Percentiles rank a stretch among this genome's conserved stretches.
Conservation (phyloP, 2,888 invertebrate genomes). For the Pyrrhia umbra region DNA sequence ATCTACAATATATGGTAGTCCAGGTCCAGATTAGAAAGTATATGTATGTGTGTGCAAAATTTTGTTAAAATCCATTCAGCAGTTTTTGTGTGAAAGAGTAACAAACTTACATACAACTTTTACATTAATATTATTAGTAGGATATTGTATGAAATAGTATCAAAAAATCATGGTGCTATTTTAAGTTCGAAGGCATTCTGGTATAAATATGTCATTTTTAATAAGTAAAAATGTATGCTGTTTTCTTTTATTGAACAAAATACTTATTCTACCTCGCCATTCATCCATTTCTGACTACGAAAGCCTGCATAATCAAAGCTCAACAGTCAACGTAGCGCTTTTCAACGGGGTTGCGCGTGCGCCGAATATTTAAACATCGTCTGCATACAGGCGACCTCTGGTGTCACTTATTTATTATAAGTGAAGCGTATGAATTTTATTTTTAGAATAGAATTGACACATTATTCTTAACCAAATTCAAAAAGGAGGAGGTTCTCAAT, state of each 20-base stretch:
- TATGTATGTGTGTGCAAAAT: no score
- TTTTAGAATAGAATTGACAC: slow-evolving; percentile 7
- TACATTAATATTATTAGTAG: no score
- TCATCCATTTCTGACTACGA: neutral
- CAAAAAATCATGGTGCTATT: neutral
- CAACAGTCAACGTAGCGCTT: slow-evolving; percentile 3
- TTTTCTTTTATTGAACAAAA: neutral
- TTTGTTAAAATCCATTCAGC: no score
- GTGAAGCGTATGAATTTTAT: slow-evolving; percentile 14
- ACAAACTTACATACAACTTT: no score
- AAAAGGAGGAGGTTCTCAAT: neutral
- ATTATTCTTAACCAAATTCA: no score
- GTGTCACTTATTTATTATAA: slow-evolving; percentile 17
- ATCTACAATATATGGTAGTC: no score
- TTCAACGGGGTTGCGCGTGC: slow-evolving; percentile 35
- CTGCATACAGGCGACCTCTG: slow-evolving; percentile 34
- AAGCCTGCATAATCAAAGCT: slow-evolving; percentile 21
- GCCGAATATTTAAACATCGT: slow-evolving; percentile 13
- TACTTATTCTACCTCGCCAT: neutral
- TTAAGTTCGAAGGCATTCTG: neutral
- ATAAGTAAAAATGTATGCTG: neutral
- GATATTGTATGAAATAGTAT: no score
- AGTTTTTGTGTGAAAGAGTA: no score
- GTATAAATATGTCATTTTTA: neutral
- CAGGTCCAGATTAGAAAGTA: no score